phyloP scores from a whole-genome alignment of 2,888 invertebrate genomes.

The Scelioninae gen. 1 region DNA sequence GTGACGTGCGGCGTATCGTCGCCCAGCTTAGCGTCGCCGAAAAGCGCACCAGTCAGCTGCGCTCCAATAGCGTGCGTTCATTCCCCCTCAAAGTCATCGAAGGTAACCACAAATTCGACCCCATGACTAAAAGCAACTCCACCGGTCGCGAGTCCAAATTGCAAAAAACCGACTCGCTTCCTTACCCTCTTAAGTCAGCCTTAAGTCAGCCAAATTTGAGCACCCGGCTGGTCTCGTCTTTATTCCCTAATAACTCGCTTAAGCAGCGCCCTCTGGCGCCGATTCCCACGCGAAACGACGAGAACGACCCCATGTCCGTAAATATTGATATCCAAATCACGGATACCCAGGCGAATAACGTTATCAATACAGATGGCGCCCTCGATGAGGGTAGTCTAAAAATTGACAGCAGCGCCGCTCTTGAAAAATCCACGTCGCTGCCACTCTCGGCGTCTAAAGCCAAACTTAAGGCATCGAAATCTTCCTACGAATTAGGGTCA shows the following conservation, averaged over 20 bases:
- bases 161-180: constrained; percentile 81
- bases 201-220: constrained; percentile 84
- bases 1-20: constrained; percentile 90
- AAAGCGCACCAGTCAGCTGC: constrained; percentile 76
- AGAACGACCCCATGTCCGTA: constrained; percentile 82
- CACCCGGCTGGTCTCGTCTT: constrained; percentile 84
- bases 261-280: constrained; percentile 57
- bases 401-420: constrained; percentile 74
- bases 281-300: constrained; percentile 74
- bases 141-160: constrained; percentile 79
- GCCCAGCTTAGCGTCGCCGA: constrained; percentile 87
- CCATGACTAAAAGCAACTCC: constrained; percentile 81
- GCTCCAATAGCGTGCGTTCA: constrained; percentile 78
- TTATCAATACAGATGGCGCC: constrained; percentile 43
- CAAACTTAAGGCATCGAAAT: constrained; percentile 81
- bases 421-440: constrained; percentile 82
- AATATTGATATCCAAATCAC: constrained; percentile 84
- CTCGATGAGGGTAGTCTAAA: constrained; percentile 68
- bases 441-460: constrained; percentile 79
- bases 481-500: constrained; percentile 82
- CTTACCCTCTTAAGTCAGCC: constrained; percentile 83
- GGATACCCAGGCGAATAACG: constrained; percentile 70
- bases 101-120: constrained; percentile 83
- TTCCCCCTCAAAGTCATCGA: constrained; percentile 86
- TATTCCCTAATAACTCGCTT: constrained; percentile 88